Conservation (phyloP, 1,140 invertebrate genomes). For the Papilio polyxenes region DNA sequence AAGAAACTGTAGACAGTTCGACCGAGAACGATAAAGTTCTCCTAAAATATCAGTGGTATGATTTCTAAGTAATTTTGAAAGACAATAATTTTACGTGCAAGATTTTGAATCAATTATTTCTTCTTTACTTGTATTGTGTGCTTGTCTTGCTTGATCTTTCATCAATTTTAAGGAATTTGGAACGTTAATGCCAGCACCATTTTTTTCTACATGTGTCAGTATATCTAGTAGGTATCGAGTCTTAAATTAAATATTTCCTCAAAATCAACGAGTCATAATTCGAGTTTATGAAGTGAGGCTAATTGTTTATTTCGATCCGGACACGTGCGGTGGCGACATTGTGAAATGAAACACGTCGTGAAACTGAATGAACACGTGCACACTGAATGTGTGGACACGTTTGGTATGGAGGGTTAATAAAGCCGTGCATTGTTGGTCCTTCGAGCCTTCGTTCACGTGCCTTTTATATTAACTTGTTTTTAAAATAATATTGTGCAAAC, state of each 20-base stretch:
- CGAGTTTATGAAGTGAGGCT: neutral
- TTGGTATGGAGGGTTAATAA: neutral
- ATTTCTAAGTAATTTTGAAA: too few species aligned
- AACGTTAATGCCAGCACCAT: too few species aligned
- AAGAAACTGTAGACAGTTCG: too few species aligned
- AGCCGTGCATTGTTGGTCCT: neutral
- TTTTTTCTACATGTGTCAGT: too few species aligned
- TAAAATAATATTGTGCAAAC: neutral
- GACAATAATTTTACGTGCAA: too few species aligned
- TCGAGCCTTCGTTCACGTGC: neutral
- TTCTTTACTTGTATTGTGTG: too few species aligned
- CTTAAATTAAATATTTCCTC: neutral
- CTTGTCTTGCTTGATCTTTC: too few species aligned
- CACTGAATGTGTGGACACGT: conserved; percentile 2
- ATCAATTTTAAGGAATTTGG: too few species aligned
- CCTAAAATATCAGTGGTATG: too few species aligned
- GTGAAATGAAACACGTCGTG: conserved; percentile 30
- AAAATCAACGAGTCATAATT: neutral
- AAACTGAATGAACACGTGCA: conserved; percentile 26
- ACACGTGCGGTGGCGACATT: neutral
- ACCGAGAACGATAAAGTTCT: too few species aligned
- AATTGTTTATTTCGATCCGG: conserved; percentile 14
- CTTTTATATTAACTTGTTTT: neutral
- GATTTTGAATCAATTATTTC: too few species aligned
- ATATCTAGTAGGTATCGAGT: neutral